These are phyloP conservation scores for Drosophila kanapiae DNA, from an alignment of 1,140 invertebrate species.

Conservation along the genomic window DNA sequence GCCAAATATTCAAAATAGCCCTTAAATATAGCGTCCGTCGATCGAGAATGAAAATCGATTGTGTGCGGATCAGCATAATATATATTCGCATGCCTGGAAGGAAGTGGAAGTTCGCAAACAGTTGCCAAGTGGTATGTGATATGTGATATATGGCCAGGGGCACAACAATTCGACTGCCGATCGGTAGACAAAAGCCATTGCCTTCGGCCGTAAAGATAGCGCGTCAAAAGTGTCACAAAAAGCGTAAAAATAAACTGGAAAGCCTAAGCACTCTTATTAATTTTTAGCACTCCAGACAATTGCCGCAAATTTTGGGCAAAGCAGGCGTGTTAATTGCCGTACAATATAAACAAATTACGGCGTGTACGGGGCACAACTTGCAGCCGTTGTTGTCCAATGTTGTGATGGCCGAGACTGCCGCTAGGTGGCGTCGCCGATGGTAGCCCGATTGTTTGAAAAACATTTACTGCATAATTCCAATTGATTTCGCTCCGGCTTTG, in stretches of 20 bases:
- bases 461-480: constrained; percentile 54
- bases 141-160: constrained; percentile 25
- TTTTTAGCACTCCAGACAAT: constrained; percentile 79
- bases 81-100: constrained; percentile 9
- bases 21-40: constrained; percentile 28
- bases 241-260: constrained; percentile 40
- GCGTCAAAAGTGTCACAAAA: constrained; percentile 51
- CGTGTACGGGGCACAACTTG: constrained; percentile 26
- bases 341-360: constrained; percentile 78
- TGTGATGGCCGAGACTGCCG: constrained; percentile 32
- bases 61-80: constrained; percentile 33
- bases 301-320: constrained; percentile 70
- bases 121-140: constrained; percentile 11
- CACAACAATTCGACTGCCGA: constrained; percentile 34
- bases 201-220: constrained; percentile 53
- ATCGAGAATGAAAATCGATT: constrained; percentile 40
- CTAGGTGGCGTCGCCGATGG: constrained; percentile 31
- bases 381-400: constrained; percentile 5
- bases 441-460: constrained; percentile 7
- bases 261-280: constrained; percentile 70
- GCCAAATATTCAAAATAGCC: constrained; percentile 31
- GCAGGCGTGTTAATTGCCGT: constrained; percentile 78
- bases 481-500: constrained; percentile 40
- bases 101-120: constrained; percentile 12
- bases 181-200: constrained; percentile 49